These are phyloP conservation scores for Natator depressus DNA, from an alignment of 2,113 vertebrate species.

Conservation along the genomic window DNA sequence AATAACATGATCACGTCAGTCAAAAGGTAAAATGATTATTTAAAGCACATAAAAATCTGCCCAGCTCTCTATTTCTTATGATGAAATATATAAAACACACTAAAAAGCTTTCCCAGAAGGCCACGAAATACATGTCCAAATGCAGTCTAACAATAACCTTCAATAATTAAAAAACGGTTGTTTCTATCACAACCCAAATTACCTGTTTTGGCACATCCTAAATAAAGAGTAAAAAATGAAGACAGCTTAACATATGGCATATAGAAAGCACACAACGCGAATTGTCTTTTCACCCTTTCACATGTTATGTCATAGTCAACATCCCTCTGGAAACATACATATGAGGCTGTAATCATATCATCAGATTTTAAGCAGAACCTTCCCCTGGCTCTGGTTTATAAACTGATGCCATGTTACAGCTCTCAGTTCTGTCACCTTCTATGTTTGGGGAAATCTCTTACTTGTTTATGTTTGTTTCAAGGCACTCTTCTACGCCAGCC, in stretches of 20 bases:
- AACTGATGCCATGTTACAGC: neutral
- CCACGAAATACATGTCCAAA: neutral
- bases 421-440: neutral
- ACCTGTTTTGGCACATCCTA: neutral
- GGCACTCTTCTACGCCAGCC: neutral
- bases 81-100: neutral
- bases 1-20: neutral
- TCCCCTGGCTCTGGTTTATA: neutral
- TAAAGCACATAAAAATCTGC: neutral
- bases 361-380: neutral
- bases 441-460: neutral
- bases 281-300: neutral
- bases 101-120: neutral
- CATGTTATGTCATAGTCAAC: neutral
- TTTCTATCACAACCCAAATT: neutral
- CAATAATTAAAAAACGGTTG: neutral
- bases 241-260: neutral
- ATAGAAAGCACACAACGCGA: neutral
- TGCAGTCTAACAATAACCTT: neutral
- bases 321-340: neutral
- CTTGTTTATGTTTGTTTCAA: constrained; percentile 32
- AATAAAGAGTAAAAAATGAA: neutral
- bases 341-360: neutral
- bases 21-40: neutral
- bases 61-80: neutral